Evolutionary conservation across 2,888 invertebrate species (phyloP), one percentile per base, ranked within the genome.

Genomic region (Frankliniella fusca): DNA sequence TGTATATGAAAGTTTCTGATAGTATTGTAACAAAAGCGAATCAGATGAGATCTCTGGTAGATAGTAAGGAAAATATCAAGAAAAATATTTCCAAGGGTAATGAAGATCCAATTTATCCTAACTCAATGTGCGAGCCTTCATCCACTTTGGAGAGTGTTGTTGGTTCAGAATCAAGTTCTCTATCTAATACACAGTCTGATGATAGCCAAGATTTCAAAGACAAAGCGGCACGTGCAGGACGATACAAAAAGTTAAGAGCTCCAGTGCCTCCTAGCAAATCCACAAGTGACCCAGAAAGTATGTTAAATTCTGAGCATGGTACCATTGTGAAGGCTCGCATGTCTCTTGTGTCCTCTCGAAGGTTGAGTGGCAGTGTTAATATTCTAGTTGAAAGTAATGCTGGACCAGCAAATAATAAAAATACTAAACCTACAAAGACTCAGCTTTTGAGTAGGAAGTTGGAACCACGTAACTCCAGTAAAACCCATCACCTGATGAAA

Each of bases 221-320:
- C 81, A 87, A 87, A 82, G 85, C 85, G n/a, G 85, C 85, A 49
- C 87, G 87, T 84, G 82, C 87, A 49, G 79, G 79, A 70, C 79
- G 82, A 81, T 90, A 90, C 86, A 89, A 88, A 5, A 90, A 90
- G 38, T 90, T 89, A 85, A 89, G 88, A 61, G 90, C 90, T 18
- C 90, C 90, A 11, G 89, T 88, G 83, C 90, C 90, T 0, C 90
- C 90, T 76, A 76, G 27, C 27, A 76, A 76, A 76, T 27, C 12
- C 27, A 27, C 70, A 76, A 76, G 70, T 23, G 27, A 76, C 27
- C 12, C 70, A 76, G 70, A 76, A 76, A 76, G 70, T 76, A 76
- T 76, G 70, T 76, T 27, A 76, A 27, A 76, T 27, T 23, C 70
- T 27, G 70, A 76, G 70, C 70, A 76, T 76, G 70, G 70, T 27